Base-by-base conservation (phyloP, 1,140 invertebrate genomes). In the Drosophila punjabiensis region DNA sequence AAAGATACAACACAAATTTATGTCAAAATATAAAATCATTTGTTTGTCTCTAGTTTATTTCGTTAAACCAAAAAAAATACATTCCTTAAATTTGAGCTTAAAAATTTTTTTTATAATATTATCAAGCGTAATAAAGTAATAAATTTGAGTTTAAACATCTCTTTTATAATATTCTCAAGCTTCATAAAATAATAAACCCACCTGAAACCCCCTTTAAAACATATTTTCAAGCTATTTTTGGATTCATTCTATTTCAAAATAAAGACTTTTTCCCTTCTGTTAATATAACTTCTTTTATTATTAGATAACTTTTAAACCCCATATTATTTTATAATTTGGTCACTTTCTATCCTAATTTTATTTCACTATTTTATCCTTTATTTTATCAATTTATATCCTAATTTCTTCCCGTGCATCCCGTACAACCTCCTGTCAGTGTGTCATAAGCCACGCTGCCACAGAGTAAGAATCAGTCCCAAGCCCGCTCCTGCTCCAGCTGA, bases 361-460 rank as follows among this genome's bases (percentile, higher is more conserved):
- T 24, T 24, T 24, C 24, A 24, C 24, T 24, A 1, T 24, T 24
- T 24, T 1, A 24, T 24, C 24, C 24, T 24, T 24, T 24, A 24
- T 24, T 24, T 24, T 2, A 24, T 24, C 24, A 24, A 24, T 24
- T 24, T 24, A 2, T 24, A 24, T 35, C 4, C 11, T 2, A 20
- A 35, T 35, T 56, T 56, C 13, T 14, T 1, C 1, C 53, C 10
- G 53, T 56, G 53, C 33, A n/a, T n/a, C 24, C 5, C 59, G 32
- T 56, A 10, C 48, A 20, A n/a, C 39, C 41, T 47, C 67, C 18
- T 45, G 52, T 28, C 63, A 20, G 59, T 28, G 41, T 59, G 41
- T 59, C 59, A 41, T 52, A 76, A 64, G 70, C 56, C 75, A 67
- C 48, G 32, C 48, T 61, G 39, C 55, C 35, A 30, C 50, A 65